Base-by-base conservation (phyloP, 1,140 invertebrate species). In the Pogonognathellus flavescens region DNA sequence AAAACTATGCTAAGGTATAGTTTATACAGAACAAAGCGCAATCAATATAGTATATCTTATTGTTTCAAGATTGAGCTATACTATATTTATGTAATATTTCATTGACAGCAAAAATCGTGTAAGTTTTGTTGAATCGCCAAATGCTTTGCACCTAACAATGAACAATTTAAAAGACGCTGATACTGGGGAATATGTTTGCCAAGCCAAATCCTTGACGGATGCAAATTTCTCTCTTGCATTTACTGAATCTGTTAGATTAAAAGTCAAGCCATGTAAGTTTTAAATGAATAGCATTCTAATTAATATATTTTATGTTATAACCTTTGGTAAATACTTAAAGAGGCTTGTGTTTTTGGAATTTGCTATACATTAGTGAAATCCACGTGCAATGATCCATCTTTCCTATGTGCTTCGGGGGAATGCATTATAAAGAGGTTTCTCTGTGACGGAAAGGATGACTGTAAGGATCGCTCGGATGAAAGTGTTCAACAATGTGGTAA, bases 371-470 rank as follows among this genome's bases (percentile, higher is more conserved):
- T 53, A 86, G 88, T 84, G 57, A 89, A 89, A 87, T 89, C 90
- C 62, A 90, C 87, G 14, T 92, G 92, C 88, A 88, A 88, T 3
- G 88, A 91, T 25, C 89, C 89, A 10, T 89, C 86, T 82, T 94
- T 93, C 90, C 89, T 89, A 22, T 94, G 95, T 80, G 94, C 93
- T 85, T 94, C 94, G 84, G 96, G 96, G 0, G 92, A 93, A 2
- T 98, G 97, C 91, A 97, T 98, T 89, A 95, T 95, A 88, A 95
- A 95, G 93, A 96, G 95, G 91, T 98, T 97, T 91, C 94, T 97
- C 0, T 99, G 97, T 91, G 97, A 98, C 90, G 96, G 96, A n/a
- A 93, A 95, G 87, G 93, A 93, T 82, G 96, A 98, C 90, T 98
- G 97, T 90, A 91, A 92, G 4, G 97, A 97, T 90, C 94, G 94